Conservation (phyloP, 1,140 invertebrate genomes). For the Neuroterus valhalla region DNA sequence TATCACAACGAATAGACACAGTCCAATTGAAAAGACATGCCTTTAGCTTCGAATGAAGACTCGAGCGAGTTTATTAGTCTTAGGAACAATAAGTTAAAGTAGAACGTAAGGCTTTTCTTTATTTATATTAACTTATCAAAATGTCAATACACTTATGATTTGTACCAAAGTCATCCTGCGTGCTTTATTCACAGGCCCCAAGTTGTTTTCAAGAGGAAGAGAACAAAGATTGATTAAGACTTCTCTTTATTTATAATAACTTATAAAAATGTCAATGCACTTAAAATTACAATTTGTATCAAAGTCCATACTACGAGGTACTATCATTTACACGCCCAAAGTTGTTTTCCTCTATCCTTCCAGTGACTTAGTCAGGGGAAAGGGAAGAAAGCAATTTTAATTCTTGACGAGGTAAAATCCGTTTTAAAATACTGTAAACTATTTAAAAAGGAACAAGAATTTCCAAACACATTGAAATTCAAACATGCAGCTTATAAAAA, state of each 20-base stretch:
- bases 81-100: conserved; percentile 21
- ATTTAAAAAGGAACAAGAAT: no score
- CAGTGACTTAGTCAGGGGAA: neutral
- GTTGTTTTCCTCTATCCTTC: neutral
- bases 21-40: conserved; percentile 24
- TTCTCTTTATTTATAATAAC: conserved; percentile 49
- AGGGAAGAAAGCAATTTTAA: neutral
- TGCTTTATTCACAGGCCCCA: conserved; percentile 4
- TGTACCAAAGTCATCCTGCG: conserved; percentile 53
- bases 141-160: conserved; percentile 62
- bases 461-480: no score
- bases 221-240: conserved; percentile 1
- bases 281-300: conserved; percentile 57
- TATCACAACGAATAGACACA: conserved; percentile 17
- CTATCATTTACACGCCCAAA: conserved; percentile 1
- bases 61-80: conserved; percentile 14
- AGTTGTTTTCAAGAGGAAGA: neutral
- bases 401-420: no score
- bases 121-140: conserved; percentile 70
- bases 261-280: conserved; percentile 51
- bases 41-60: conserved; percentile 39
- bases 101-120: conserved; percentile 49
- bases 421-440: no score
- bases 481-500: no score
- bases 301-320: conserved; percentile 34